phyloP scores from a whole-genome alignment of 2,888 invertebrate species.

The Drosophila quasianomalipes region DNA sequence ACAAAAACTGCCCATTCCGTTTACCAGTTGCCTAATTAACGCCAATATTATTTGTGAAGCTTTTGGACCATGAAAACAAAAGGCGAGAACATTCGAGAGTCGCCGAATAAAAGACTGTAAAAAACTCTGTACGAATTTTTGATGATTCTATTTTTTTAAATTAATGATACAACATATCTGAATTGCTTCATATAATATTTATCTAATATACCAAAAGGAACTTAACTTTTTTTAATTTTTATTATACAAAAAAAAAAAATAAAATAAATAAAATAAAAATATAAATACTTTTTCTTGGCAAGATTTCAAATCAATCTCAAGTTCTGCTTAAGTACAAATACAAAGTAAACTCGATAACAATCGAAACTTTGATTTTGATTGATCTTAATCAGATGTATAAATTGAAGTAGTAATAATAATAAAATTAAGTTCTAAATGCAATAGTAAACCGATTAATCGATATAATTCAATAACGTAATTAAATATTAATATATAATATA shows the following conservation, averaged over 20 bases:
- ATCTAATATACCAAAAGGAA: not conserved
- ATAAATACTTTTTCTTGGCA: not conserved
- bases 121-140: not conserved
- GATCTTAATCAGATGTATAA: not conserved
- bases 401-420: not conserved
- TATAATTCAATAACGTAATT: not conserved
- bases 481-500: not conserved
- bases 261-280: no score
- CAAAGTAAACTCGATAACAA: not conserved
- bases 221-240: not conserved
- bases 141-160: not conserved
- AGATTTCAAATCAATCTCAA: not conserved
- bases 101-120: not conserved
- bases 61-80: constrained; percentile 21
- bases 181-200: not conserved
- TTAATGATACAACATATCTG: not conserved
- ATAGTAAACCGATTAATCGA: not conserved
- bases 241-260: not conserved
- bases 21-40: constrained; percentile 51
- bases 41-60: constrained; percentile 35
- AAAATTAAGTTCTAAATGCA: not conserved
- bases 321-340: not conserved
- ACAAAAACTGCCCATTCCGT: constrained; percentile 8
- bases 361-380: not conserved
- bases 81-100: not conserved